Percentiles rank a stretch among this genome's conserved stretches.
phyloP scores from a whole-genome alignment of 2,797 vertebrate species.

The Gymnoscopelus microlampas region DNA sequence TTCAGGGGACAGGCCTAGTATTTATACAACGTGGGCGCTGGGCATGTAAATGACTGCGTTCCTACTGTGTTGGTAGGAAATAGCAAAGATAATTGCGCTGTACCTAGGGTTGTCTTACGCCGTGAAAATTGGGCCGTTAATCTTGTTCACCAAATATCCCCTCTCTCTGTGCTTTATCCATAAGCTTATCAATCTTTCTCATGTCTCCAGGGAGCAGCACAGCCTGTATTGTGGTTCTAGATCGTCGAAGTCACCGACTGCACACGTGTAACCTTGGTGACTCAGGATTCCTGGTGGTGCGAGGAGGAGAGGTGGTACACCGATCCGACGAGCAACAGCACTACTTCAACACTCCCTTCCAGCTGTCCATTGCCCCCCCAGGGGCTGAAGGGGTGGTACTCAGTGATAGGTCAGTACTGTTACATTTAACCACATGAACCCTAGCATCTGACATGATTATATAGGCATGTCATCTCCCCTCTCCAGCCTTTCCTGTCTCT shows the following conservation, averaged over 20 bases:
- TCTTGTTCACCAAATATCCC: neutral
- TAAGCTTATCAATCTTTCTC: neutral
- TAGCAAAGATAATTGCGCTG: no score
- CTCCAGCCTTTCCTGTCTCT: no score
- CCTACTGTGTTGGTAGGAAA: no score
- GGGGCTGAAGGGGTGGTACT: slow-evolving; percentile 95
- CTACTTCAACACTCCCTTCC: slow-evolving; percentile 97
- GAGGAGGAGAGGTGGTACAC: slow-evolving; percentile 96
- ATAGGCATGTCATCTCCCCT: no score
- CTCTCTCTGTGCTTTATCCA: neutral
- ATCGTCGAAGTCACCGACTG: slow-evolving; percentile 90
- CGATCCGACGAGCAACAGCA: slow-evolving; percentile 94
- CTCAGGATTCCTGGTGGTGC: slow-evolving; percentile 95
- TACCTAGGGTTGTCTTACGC: no score
- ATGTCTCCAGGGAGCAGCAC: slow-evolving; percentile 91
- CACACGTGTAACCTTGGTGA: slow-evolving; percentile 97
- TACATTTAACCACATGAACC: neutral
- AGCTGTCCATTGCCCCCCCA: slow-evolving; percentile 95
- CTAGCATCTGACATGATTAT: no score
- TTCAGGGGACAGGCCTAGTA: no score
- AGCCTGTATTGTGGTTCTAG: slow-evolving; percentile 95
- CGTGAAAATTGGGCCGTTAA: neutral
- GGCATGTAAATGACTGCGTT: no score
- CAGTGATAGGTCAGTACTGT: slow-evolving; percentile 90
- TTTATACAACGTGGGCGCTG: no score